Evolutionary conservation across 2,113 vertebrate genomes (phyloP), one percentile per base, ranked within the genome.

Genomic region (Siniperca chuatsi): DNA sequence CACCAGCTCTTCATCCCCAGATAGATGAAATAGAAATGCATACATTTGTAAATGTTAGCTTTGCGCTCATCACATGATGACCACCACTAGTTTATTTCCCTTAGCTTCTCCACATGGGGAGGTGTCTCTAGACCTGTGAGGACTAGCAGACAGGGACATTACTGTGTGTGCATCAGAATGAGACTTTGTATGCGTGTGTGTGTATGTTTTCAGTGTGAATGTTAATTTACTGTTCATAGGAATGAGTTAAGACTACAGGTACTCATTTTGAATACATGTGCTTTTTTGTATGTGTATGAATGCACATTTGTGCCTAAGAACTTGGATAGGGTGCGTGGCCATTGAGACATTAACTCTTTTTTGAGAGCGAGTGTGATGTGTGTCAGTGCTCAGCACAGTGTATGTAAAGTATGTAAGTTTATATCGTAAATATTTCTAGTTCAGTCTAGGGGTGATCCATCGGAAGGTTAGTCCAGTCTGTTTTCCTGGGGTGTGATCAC

Each of bases 251-350:
- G 82, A 93, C 90, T 93, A 93, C 93, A 94, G 94, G 93, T 94
- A 95, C 94, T 93, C 92, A 85, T 92, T 90, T 89, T 91, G 87
- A 87, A 88, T 87, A 88, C 72, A 85, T 92, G 90, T 93, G 83
- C 87, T 92, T 90, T 90, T 92, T 80, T 88, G 70, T 89, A 71
- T 87, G 89, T 92, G 93, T 94, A 88, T 93, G 92, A 95, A 94
- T 94, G 95, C 95, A 96, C 95, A 96, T 94, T 94, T 93, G 94
- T 96, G 96, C 94, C 95, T 95, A 95, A 94, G 94, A 95, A 94
- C 94, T 95, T 91, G 90, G 94, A 93, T 94, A 90, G 94, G 90
- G 92, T 94, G 94, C 92, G 92, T 95, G 94, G 95, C 95, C 96
- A 96, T 95, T 92, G 87, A 95, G 95, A 96, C 94, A 95, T 95